Conservation (phyloP, 2,888 invertebrate species). For the Synanthedon tipuliformis region DNA sequence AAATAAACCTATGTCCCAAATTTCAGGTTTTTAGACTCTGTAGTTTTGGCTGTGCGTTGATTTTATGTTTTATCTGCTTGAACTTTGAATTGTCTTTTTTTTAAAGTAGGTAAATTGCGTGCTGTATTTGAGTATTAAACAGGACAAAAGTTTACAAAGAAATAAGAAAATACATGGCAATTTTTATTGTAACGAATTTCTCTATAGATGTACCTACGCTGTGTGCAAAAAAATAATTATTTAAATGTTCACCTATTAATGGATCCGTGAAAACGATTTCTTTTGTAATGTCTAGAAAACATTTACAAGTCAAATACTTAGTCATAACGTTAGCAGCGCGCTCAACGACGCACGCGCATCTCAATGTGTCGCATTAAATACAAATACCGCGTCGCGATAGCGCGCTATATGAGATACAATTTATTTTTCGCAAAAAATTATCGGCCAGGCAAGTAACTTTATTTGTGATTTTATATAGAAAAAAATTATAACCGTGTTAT, state of each 20-base stretch:
- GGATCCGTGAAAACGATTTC: neutral
- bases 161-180: no score
- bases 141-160: no score
- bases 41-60: no score
- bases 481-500: neutral
- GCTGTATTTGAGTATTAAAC: no score
- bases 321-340: neutral
- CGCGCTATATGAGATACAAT: conserved; percentile 40
- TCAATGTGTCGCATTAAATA: conserved; percentile 40
- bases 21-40: no score
- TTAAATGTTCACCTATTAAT: neutral
- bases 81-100: no score
- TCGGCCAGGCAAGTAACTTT: conserved; percentile 46
- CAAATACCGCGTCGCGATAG: conserved; percentile 28
- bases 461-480: neutral
- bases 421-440: conserved; percentile 38
- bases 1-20: no score
- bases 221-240: no score
- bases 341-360: conserved; percentile 25
- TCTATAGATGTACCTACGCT: no score
- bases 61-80: no score
- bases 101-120: no score
- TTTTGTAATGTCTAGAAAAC: neutral
- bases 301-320: neutral
- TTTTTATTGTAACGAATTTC: no score